Evolutionary conservation across 2,113 vertebrate genomes (phyloP).

Genomic region (Ploceus nigricollis): DNA sequence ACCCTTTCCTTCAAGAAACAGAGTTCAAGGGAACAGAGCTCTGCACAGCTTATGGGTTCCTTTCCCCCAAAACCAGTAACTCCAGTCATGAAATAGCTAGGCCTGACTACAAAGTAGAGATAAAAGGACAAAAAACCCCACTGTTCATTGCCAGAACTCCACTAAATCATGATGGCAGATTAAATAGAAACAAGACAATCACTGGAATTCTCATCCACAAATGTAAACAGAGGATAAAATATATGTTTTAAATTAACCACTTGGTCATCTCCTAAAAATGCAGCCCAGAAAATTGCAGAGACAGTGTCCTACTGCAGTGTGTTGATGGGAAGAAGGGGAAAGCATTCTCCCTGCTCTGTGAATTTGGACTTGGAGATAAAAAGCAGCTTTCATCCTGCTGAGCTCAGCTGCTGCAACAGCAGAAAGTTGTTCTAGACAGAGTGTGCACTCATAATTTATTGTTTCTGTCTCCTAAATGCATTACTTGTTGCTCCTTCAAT

Average conservation of each 20-base stretch:
- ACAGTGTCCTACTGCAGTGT: neutral
- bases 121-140: neutral
- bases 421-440: neutral
- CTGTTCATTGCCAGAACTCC: neutral
- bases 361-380: neutral
- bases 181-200: neutral
- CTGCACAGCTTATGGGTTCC: neutral
- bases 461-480: neutral
- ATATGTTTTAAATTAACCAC: neutral
- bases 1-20: neutral
- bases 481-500: neutral
- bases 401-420: constrained; percentile 27
- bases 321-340: neutral
- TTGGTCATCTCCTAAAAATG: neutral
- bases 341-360: neutral
- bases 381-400: neutral
- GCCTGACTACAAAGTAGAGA: neutral
- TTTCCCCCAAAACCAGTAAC: neutral
- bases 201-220: neutral
- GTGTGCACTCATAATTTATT: neutral
- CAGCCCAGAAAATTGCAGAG: neutral
- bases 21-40: neutral
- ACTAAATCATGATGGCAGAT: neutral
- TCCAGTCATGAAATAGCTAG: neutral
- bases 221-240: neutral